Percentiles rank a stretch among this genome's conserved stretches.
phyloP scores from a whole-genome alignment of 2,797 vertebrate genomes.

The Tympanoctomys barrerae region DNA sequence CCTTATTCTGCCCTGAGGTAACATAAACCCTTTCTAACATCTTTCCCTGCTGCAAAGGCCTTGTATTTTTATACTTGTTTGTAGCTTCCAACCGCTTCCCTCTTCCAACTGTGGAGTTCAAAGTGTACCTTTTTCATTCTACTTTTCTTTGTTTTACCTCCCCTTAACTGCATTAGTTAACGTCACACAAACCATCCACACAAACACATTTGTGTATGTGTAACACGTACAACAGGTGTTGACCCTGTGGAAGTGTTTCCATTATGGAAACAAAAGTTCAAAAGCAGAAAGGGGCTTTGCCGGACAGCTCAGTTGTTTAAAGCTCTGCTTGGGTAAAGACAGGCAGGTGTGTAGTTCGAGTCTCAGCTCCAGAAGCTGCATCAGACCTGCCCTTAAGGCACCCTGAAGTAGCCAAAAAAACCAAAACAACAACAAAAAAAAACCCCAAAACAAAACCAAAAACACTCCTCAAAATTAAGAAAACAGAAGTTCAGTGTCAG shows the following conservation, averaged over 20 bases:
- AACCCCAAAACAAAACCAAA: too few species aligned
- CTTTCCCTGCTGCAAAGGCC: not conserved
- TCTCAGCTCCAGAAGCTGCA: too few species aligned
- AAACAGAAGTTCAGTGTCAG: slow-evolving; percentile 32
- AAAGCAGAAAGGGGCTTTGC: not conserved
- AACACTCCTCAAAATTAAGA: too few species aligned
- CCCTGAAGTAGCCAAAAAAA: too few species aligned
- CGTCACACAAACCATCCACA: not conserved
- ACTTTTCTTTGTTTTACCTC: not conserved
- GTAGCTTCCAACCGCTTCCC: not conserved
- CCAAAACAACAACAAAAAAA: too few species aligned
- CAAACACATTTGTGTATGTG: not conserved
- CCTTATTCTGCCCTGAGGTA: not conserved
- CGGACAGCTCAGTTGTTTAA: too few species aligned
- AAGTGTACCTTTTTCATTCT: slow-evolving; percentile 10
- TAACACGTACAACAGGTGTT: not conserved
- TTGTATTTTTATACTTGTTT: not conserved
- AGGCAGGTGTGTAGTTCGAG: too few species aligned
- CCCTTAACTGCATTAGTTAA: not conserved
- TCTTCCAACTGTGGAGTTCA: not conserved
- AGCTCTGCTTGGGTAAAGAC: too few species aligned
- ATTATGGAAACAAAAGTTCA: slow-evolving; percentile 24
- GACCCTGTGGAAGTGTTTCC: slow-evolving; percentile 19
- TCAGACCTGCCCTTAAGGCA: too few species aligned
- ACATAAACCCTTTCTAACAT: not conserved